Evolutionary conservation across 2,888 invertebrate species (phyloP).

Genomic region (Agrotis clavis): DNA sequence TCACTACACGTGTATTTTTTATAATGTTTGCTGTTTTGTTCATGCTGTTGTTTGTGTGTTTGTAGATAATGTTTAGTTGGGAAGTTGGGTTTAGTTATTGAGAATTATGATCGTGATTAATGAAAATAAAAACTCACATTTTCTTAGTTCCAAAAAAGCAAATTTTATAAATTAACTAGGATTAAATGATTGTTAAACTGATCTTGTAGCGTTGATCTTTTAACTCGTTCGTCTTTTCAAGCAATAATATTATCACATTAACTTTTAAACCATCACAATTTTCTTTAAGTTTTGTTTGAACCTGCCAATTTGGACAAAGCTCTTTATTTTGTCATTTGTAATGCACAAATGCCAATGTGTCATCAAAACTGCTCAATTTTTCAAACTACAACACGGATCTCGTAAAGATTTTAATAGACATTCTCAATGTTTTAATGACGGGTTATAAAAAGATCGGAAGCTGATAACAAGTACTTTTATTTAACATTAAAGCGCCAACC

Average conservation of each 20-base stretch:
- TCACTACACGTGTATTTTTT: slow-evolving; percentile 55
- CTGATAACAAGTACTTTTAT: slow-evolving; percentile 10
- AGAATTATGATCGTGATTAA: no score
- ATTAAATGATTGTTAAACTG: background rate
- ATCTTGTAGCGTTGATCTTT: background rate
- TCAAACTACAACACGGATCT: background rate
- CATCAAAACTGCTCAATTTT: no score
- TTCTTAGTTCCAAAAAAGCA: no score
- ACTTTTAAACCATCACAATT: no score
- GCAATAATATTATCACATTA: no score
- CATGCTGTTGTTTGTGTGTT: slow-evolving; percentile 20
- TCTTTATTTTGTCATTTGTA: no score
- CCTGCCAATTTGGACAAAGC: no score
- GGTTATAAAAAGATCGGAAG: slow-evolving; percentile 18
- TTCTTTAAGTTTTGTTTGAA: no score
- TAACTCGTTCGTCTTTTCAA: background rate
- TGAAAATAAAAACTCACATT: no score
- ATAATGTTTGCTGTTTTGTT: slow-evolving; percentile 31
- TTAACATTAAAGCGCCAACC: background rate
- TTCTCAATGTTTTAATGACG: background rate
- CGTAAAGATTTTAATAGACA: background rate
- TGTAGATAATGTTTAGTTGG: slow-evolving; percentile 1
- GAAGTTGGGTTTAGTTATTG: background rate
- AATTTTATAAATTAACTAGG: no score
- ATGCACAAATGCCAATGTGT: background rate